These are phyloP conservation scores for Pteronura brasiliensis DNA, from an alignment of 2,113 vertebrate species.

Conservation along the genomic window DNA sequence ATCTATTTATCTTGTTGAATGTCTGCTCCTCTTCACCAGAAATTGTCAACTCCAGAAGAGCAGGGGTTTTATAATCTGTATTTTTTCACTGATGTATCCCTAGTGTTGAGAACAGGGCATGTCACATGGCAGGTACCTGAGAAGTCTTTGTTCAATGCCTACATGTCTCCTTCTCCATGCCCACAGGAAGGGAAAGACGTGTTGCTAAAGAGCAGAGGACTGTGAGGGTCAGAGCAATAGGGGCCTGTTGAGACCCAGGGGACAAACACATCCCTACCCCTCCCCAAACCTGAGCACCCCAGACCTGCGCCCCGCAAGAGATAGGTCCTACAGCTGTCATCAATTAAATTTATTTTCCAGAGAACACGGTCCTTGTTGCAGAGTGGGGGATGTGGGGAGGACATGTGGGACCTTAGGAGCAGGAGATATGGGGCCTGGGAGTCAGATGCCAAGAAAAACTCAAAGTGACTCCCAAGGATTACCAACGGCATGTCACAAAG, in stretches of 20 bases:
- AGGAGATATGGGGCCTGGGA: not conserved
- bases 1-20: not conserved
- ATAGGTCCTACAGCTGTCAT: not conserved
- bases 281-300: not conserved
- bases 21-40: conserved; percentile 14
- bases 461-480: not conserved
- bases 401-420: not conserved
- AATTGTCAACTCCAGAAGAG: not conserved
- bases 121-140: not conserved
- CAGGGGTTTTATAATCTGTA: not conserved
- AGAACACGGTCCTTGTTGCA: not conserved
- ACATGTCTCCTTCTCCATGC: not conserved
- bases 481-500: not conserved
- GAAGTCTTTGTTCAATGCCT: not conserved
- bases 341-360: conserved; percentile 74
- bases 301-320: not conserved
- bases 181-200: not conserved
- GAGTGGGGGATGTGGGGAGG: not conserved
- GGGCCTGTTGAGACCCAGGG: not conserved
- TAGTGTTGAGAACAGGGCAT: not conserved
- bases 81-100: not conserved
- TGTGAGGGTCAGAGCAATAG: not conserved
- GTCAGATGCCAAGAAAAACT: not conserved
- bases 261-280: not conserved
- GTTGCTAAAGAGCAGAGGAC: not conserved